These are phyloP conservation scores for Drosophila stalkeri DNA, from an alignment of 2,888 invertebrate genomes.

Conservation along the genomic window DNA sequence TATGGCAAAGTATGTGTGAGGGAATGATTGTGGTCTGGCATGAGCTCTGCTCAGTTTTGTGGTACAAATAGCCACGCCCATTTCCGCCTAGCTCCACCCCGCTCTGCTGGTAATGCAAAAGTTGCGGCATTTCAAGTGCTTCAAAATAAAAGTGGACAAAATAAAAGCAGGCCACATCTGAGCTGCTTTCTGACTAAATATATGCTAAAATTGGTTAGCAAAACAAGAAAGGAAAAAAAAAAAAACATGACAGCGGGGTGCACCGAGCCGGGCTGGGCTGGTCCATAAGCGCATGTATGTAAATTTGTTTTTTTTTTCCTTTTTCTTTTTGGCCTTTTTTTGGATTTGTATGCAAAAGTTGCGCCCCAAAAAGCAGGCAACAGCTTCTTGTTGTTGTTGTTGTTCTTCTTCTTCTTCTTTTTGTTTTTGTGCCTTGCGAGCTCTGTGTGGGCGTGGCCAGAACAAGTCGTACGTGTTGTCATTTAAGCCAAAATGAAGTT, in stretches of 20 bases:
- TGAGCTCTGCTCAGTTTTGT: slow-evolving; percentile 53
- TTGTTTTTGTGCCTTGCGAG: slow-evolving; percentile 33
- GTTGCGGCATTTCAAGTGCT: slow-evolving; percentile 63
- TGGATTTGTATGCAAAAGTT: slow-evolving; percentile 69
- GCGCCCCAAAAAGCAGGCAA: slow-evolving; percentile 61
- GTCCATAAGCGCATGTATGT: slow-evolving; percentile 64
- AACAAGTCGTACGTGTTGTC: slow-evolving; percentile 9
- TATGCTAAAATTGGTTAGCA: slow-evolving; percentile 67
- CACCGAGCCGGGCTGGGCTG: neutral
- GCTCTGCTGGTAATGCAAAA: slow-evolving; percentile 66
- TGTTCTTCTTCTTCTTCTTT: neutral
- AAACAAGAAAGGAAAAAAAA: slow-evolving; percentile 31
- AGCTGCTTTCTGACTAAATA: slow-evolving; percentile 49
- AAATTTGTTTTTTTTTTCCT: slow-evolving; percentile 64
- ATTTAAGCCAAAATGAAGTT: slow-evolving; percentile 18
- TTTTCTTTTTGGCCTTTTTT: slow-evolving; percentile 45
- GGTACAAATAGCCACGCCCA: slow-evolving; percentile 38
- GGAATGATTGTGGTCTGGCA: slow-evolving; percentile 8
- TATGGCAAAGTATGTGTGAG: slow-evolving; percentile 4
- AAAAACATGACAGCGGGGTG: neutral
- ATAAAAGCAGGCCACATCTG: slow-evolving; percentile 52
- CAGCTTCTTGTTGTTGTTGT: slow-evolving; percentile 43
- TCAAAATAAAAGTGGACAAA: slow-evolving; percentile 52
- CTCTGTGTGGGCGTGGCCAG: slow-evolving; percentile 9
- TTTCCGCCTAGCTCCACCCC: slow-evolving; percentile 6